These are phyloP conservation scores for Manis pentadactyla DNA, from an alignment of 2,797 vertebrate genomes.

Conservation along the genomic window DNA sequence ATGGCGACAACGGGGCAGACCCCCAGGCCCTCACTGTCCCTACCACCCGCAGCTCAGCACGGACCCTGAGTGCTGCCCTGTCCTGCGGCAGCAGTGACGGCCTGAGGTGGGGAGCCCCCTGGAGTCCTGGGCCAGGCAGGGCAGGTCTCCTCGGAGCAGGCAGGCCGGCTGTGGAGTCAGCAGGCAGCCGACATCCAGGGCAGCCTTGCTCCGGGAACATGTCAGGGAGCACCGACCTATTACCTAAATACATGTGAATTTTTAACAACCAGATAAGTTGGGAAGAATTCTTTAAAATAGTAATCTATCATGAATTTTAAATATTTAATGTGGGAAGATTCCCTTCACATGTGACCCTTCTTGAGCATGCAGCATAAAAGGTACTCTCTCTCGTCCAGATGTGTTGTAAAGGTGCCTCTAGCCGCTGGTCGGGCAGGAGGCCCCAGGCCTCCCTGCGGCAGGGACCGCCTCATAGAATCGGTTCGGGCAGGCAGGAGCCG, in stretches of 20 bases:
- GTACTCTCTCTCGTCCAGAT: background rate
- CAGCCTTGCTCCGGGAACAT: background rate
- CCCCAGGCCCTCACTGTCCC: background rate
- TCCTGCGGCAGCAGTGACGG: too few species aligned
- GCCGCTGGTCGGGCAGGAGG: background rate
- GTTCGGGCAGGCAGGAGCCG: background rate
- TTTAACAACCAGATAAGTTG: background rate
- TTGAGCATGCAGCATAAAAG: background rate
- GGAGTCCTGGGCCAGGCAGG: background rate
- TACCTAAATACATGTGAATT: background rate
- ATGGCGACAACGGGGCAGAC: too few species aligned
- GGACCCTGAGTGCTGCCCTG: background rate
- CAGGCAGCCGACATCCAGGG: background rate
- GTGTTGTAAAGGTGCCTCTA: background rate
- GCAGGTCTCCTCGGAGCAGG: background rate
- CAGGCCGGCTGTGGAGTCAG: background rate
- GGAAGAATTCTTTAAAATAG: background rate
- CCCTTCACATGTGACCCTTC: background rate
- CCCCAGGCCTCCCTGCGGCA: background rate
- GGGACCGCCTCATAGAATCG: background rate
- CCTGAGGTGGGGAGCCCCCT: background rate
- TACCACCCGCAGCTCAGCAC: accelerated
- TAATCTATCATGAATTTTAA: background rate
- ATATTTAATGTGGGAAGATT: background rate
- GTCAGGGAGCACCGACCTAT: background rate